Conservation (phyloP, 2,113 vertebrate species). For the Bos javanicus region DNA sequence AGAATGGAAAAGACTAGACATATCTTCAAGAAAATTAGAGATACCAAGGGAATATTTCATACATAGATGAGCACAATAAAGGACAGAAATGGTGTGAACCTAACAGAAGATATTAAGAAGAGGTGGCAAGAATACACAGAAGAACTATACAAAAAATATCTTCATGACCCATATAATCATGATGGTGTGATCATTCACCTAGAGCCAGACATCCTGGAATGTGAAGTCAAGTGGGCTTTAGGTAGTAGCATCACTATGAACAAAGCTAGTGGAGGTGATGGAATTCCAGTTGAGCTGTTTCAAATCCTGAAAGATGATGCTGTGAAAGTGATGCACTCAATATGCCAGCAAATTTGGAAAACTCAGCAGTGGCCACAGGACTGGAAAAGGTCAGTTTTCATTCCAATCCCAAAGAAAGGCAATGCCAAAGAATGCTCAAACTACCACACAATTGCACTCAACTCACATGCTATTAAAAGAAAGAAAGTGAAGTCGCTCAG, state of each 20-base stretch:
- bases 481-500: background rate
- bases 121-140: background rate
- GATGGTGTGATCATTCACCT: background rate
- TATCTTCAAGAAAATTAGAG: background rate
- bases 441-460: background rate
- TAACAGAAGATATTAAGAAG: background rate
- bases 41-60: background rate
- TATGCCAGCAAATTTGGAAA: background rate
- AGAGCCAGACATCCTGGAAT: background rate
- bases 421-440: background rate
- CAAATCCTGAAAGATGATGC: background rate
- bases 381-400: background rate
- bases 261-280: background rate
- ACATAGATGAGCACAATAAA: background rate
- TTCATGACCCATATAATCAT: background rate
- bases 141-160: background rate
- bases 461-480: background rate
- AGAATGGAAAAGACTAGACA: background rate
- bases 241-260: background rate
- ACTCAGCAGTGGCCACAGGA: background rate
- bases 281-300: background rate
- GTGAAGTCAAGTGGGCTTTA: background rate
- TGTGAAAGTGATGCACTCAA: background rate
- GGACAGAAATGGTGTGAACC: background rate
- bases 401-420: background rate